Base-by-base conservation (phyloP, 2,888 invertebrate genomes). In the Rhingia rostrata region DNA sequence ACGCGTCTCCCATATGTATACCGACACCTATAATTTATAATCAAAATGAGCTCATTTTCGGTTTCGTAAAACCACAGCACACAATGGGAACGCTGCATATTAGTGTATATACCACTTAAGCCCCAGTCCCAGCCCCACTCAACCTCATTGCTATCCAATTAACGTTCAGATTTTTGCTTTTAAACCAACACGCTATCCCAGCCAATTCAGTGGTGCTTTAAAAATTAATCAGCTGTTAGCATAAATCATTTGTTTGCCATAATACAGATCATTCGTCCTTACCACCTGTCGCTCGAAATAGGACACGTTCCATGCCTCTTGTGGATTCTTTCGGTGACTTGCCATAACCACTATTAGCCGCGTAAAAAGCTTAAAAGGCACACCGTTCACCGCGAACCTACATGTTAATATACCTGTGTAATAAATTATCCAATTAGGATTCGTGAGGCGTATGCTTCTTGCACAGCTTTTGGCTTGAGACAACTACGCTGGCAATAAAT, bases 381-480 rank as follows among this genome's bases (percentile, higher is more conserved):
- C 30, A 5, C 22, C 43, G 30, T 43, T 66, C 30, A 56, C 54
- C 64, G 64, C 39, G 45, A 53, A 73, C 54, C 51, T 73, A 73
- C 69, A 63, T 69, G 51, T 63, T 70, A 74, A 70, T 84, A 58
- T 60, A 79, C 79, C 73, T 70, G 74, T 60, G 70, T 84, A 84
- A 74, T 84, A 84, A 74, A 84, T 84, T 79, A 84, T 79, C 79
- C 74, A 84, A 84, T 84, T 75, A 79, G 70, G 69, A 39, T 14
- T 63, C 14, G 22, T 22, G 45, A 6, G 45, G 10, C 12, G 53
- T 32, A n/a, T 58, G 54, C 49, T 56, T 70, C 41, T 51, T 63
- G 58, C 5, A 3, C 22, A 22, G n/a, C 30, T 33, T 33, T 7
- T 43, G n/a, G 12, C 53, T 72, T 41, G 47, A 45, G 64, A 74